These are phyloP conservation scores for Disparrhopalites patrizii DNA, from an alignment of 2,888 invertebrate genomes.

Conservation along the genomic window DNA sequence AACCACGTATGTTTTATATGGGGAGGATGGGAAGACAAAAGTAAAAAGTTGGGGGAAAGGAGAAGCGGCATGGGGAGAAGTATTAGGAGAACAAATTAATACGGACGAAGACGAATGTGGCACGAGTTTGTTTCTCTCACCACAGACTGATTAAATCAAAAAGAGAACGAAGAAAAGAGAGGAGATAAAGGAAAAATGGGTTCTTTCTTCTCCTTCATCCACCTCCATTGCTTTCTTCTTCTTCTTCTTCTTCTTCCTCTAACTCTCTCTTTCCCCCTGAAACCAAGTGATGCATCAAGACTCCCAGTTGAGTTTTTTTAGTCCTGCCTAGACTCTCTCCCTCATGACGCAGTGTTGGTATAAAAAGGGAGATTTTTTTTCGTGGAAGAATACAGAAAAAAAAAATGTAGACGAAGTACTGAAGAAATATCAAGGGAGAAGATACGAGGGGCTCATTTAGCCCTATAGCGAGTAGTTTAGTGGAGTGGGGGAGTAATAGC, in stretches of 20 bases:
- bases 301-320: too few relatives aligned
- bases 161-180: neutral
- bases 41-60: too few relatives aligned
- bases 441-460: conserved; percentile 11
- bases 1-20: too few relatives aligned
- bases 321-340: too few relatives aligned
- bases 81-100: conserved; percentile 3
- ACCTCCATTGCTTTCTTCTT: too few relatives aligned
- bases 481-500: neutral
- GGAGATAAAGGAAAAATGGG: neutral
- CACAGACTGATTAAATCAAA: neutral
- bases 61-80: too few relatives aligned
- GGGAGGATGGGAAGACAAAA: too few relatives aligned
- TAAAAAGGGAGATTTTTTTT: too few relatives aligned
- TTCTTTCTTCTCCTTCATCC: conserved; percentile 1
- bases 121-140: conserved; percentile 4
- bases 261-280: neutral
- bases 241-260: neutral
- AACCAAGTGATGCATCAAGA: conserved; percentile 8
- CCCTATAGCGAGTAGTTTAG: neutral
- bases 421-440: neutral
- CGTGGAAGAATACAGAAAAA: too few relatives aligned
- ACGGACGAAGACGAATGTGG: conserved; percentile 5
- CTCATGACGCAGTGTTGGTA: too few relatives aligned
- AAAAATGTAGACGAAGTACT: neutral